Evolutionary conservation across 2,888 invertebrate species (phyloP), one percentile per base, ranked within the genome.

Genomic region (Drosophila nigricruria): DNA sequence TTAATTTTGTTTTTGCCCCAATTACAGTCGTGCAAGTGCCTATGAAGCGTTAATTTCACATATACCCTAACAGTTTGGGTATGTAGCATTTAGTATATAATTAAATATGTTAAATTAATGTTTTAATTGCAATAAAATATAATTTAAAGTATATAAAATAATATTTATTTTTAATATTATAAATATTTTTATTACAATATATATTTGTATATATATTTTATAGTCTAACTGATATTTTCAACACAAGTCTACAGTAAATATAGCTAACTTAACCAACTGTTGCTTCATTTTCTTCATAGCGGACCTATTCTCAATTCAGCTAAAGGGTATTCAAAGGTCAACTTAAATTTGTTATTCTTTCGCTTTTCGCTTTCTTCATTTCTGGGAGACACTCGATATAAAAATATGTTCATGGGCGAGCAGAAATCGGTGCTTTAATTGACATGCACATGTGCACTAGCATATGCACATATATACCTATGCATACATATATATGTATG

Each of bases 361-460:
- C 6, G 36, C 5, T 53, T 3, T n/a, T 16, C 6, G 36, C 5
- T 53, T n/a, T 23, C 10, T 36, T 23, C 20, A 30, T 18, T 5
- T 40, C n/a, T 42, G 69, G 38, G 53, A 43, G 40, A 53, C 58
- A 52, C 47, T 45, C 47, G 59, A 67, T 66, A 74, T 53, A 73
- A 43, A 61, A 68, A 53, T 52, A 47, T 78, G 54, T 69, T 65
- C 61, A 77, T 43, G 75, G 65, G 73, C 58, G 56, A 58, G 56
- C 58, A 45, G 70, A 74, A 73, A 54, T 45, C 67, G 23, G 38
- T 59, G 68, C 72, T 86, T 56, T 56, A 89, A 90, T 88, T 90
- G 88, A 89, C 84, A 86, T 79, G 90, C 78, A 84, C 85, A 89
- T 70, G 79, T 89, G 88, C 75, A 77, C 30, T 56, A 40, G 30